Evolutionary conservation across 2,113 vertebrate genomes (phyloP).

Genomic region (Podarcis raffonei): DNA sequence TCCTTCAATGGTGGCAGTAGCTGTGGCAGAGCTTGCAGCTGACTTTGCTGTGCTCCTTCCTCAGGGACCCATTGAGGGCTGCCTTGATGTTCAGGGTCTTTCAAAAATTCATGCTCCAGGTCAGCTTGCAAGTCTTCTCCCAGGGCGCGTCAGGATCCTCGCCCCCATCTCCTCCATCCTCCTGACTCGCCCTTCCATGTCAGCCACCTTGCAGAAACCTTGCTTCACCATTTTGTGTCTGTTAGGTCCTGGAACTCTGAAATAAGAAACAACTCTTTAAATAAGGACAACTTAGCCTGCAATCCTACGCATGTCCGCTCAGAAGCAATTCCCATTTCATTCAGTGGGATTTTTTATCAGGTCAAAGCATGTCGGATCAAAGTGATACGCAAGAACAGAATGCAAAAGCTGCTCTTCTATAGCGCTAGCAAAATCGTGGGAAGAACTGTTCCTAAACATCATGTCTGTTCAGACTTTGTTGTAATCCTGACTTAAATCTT

Average conservation of each 20-base stretch:
- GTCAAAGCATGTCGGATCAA: too few species aligned
- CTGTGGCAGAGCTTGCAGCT: neutral
- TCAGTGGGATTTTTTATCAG: neutral
- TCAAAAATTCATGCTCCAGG: neutral
- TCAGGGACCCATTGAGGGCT: too few species aligned
- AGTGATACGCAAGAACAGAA: neutral
- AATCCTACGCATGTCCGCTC: neutral
- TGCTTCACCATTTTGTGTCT: too few species aligned
- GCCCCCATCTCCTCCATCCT: too few species aligned
- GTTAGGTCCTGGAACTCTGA: too few species aligned
- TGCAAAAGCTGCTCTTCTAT: conserved; percentile 21
- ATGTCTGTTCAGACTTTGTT: conserved; percentile 54
- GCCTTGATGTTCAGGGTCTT: neutral
- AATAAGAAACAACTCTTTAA: too few species aligned
- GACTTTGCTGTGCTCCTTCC: too few species aligned
- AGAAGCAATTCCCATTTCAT: neutral
- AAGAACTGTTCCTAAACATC: conserved; percentile 29
- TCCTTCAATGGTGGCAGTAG: neutral
- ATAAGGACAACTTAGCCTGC: neutral
- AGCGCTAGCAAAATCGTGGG: conserved; percentile 27
- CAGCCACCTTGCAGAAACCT: too few species aligned
- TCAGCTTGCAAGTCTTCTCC: too few species aligned
- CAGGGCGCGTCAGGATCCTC: too few species aligned
- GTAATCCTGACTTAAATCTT: conserved; percentile 57
- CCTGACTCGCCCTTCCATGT: too few species aligned